Conservation (phyloP, 1,140 invertebrate genomes). For the Palaemon carinicauda region DNA sequence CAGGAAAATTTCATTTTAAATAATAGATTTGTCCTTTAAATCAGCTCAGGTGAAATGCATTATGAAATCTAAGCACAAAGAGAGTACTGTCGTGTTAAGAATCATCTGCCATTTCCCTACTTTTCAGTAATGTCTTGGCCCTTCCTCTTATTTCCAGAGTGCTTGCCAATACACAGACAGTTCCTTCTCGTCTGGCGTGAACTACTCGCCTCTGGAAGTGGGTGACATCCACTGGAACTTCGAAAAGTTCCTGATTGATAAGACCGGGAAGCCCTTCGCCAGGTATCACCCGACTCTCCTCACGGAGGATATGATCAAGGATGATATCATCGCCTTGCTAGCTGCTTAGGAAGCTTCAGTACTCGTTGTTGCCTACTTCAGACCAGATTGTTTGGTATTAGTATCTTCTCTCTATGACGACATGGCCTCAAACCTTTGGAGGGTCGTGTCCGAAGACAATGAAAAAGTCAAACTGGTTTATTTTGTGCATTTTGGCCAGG, state of each 20-base stretch:
- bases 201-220: conserved; percentile 65
- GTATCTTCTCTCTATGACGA: conserved; percentile 26
- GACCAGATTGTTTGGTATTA: background rate
- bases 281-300: conserved; percentile 62
- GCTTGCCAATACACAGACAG: conserved; percentile 47
- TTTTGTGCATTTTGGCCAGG: conserved; percentile 31
- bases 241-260: conserved; percentile 71
- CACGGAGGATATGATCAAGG: conserved; percentile 59
- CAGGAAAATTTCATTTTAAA: too few species aligned
- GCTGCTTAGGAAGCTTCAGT: background rate
- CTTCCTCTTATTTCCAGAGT: conserved; percentile 20
- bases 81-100: too few species aligned
- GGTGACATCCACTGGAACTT: conserved; percentile 73
- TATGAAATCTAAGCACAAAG: too few species aligned
- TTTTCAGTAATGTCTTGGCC: too few species aligned
- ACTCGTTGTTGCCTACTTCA: background rate
- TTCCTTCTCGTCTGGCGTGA: conserved; percentile 61
- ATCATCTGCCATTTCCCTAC: background rate
- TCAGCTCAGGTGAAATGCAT: too few species aligned
- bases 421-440: conserved; percentile 38
- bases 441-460: conserved; percentile 16
- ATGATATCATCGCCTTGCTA: conserved; percentile 61
- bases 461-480: background rate
- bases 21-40: too few species aligned
- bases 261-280: conserved; percentile 63